Evolutionary conservation across 2,888 invertebrate genomes (phyloP).

Genomic region (Ametastegia equiseti): DNA sequence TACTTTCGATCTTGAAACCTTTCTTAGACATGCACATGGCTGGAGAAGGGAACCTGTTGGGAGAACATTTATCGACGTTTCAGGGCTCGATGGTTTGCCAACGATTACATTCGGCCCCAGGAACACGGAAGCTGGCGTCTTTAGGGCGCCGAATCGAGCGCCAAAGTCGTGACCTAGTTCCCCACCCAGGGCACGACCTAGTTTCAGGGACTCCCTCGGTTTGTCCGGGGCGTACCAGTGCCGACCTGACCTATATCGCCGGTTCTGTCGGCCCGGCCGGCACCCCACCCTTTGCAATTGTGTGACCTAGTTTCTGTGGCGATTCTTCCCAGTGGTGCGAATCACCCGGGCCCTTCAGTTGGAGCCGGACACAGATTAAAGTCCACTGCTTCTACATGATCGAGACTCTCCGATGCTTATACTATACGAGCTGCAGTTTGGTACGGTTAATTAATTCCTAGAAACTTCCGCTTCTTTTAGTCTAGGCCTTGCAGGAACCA

Average conservation of each 20-base stretch:
- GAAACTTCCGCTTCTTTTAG: not conserved
- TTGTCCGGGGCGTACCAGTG: conserved; percentile 26
- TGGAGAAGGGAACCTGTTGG: not conserved
- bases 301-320: conserved; percentile 18
- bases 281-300: not conserved
- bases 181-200: conserved; percentile 25
- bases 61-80: not conserved
- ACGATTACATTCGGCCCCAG: not conserved
- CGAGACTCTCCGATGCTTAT: not conserved
- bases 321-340: conserved; percentile 1
- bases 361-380: conserved; percentile 14
- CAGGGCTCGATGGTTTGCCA: not conserved
- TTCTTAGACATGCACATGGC: not conserved
- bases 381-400: not conserved
- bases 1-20: not conserved
- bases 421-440: not conserved
- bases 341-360: conserved; percentile 15
- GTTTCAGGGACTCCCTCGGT: conserved; percentile 20
- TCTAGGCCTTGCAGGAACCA: not conserved
- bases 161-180: conserved; percentile 40
- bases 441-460: conserved; percentile 7
- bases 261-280: conserved; percentile 9
- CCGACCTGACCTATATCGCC: conserved; percentile 34
- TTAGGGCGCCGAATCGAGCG: conserved; percentile 24
- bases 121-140: not conserved